Evolutionary conservation across 1,140 invertebrate genomes (phyloP).

Genomic region (Tetramorium parvispinum): DNA sequence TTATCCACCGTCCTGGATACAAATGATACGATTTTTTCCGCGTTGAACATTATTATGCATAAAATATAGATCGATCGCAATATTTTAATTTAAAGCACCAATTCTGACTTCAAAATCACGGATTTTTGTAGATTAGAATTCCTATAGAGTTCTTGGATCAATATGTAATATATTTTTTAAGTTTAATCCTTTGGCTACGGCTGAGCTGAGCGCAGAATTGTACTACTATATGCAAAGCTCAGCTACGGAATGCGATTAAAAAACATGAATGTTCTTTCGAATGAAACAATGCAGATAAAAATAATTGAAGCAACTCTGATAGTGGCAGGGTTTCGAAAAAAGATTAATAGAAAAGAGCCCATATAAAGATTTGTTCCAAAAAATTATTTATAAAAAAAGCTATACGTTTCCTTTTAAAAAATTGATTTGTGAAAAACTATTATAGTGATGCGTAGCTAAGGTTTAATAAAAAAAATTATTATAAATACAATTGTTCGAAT

Average conservation of each 20-base stretch:
- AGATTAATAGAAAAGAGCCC: background rate
- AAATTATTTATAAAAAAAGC: background rate
- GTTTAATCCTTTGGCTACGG: background rate
- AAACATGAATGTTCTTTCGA: background rate
- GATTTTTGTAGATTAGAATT: background rate
- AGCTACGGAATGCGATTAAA: background rate
- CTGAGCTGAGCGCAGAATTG: background rate
- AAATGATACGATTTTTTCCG: conserved; percentile 19
- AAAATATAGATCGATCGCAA: background rate
- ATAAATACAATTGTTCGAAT: background rate
- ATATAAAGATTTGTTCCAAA: background rate
- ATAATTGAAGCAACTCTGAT: background rate
- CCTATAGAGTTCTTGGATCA: background rate
- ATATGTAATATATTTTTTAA: background rate
- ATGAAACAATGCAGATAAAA: background rate
- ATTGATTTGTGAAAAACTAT: background rate
- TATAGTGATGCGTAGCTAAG: background rate
- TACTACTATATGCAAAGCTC: background rate
- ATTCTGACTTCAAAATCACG: background rate
- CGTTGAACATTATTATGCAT: background rate
- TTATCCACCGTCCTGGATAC: conserved; percentile 1
- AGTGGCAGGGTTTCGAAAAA: background rate
- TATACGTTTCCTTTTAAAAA: background rate
- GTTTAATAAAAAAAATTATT: background rate
- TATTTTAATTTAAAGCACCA: no score